Base-by-base conservation (phyloP, 1,140 invertebrate species). In the Dreissena rostriformis region DNA sequence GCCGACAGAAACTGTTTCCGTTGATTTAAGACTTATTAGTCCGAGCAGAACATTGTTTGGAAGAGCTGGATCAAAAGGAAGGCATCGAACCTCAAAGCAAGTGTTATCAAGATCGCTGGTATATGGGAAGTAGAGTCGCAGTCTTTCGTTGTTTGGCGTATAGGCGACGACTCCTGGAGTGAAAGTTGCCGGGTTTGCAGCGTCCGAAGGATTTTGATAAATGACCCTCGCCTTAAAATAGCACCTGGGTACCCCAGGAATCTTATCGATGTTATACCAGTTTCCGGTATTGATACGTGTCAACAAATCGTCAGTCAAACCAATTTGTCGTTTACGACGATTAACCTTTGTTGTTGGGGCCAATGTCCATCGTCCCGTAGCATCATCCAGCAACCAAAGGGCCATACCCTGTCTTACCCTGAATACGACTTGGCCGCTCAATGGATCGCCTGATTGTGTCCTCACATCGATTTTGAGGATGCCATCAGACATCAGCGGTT, bases 241-340 rank as follows among this genome's bases (percentile, higher is more conserved):
- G 28, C 79, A 81, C 17, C 53, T 29, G 1, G 79, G 79, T 0
- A 70, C 79, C 22, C 55, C 55, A 24, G 70, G 79, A 6, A 73
- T 73, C 53, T 81, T 81, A 53, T 81, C 79, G 49, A 81, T 73
- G n/a, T 73, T 81, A 22, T 63, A 49, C 79, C 79, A 81, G 29
- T 49, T 65, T 15, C 51, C 53, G 26, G 51, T 72, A 12, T 72
- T 28, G 24, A 81, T 67, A 7, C 29, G 65, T 15, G 51, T 22
- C n/a, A 81, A 17, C 26, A 57, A 29, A 24, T 55, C 61, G 15
- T 73, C 70, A 6, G 67, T 68, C 29, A 73, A 24, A 19, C n/a
- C 8, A n/a, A 72, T 53, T 22, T 81, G 79, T 19, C 79, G 26
- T 72, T 72, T 72, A 0, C 39, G 2, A 65, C 79, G 70, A 10